These are phyloP conservation scores for Neoniphon sammara DNA, from an alignment of 2,797 vertebrate genomes.

Conservation along the genomic window DNA sequence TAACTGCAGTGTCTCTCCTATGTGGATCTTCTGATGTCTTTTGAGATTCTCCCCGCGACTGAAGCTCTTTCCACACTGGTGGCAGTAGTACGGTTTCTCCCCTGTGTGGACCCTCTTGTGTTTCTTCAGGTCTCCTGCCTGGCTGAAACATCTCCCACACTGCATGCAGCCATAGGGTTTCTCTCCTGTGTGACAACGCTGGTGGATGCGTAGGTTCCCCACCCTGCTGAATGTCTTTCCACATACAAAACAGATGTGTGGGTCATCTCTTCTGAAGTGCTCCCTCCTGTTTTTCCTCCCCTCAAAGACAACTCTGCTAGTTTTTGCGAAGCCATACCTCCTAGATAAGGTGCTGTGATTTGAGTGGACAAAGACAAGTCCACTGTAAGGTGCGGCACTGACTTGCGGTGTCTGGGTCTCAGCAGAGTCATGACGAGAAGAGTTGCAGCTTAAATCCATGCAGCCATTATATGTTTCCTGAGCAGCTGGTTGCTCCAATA, in stretches of 20 bases:
- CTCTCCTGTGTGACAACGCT: constrained; percentile 79
- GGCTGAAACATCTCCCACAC: constrained; percentile 77
- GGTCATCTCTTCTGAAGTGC: constrained; percentile 48
- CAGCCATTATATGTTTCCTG: constrained; percentile 43
- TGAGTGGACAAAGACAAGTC: constrained; percentile 49
- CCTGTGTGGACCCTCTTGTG: constrained; percentile 80
- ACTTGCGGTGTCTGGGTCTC: constrained; percentile 23
- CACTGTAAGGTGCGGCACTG: constrained; percentile 31
- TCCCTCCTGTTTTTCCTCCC: constrained; percentile 52
- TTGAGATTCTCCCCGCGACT: constrained; percentile 81
- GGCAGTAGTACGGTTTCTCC: constrained; percentile 80
- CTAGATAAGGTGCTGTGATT: constrained; percentile 25
- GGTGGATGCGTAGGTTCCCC: constrained; percentile 76
- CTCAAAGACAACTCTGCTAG: constrained; percentile 39
- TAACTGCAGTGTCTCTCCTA: constrained; percentile 70
- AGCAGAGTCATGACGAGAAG: constrained; percentile 37
- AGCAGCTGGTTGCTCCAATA: constrained; percentile 21
- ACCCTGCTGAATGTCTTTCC: constrained; percentile 77
- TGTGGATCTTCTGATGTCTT: constrained; percentile 80
- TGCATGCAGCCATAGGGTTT: constrained; percentile 77
- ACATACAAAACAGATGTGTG: constrained; percentile 69
- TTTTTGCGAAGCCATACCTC: constrained; percentile 57
- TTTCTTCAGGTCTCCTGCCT: constrained; percentile 80
- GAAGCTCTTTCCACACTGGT: constrained; percentile 80
- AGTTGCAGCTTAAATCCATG: constrained; percentile 67